phyloP scores from a whole-genome alignment of 2,113 vertebrate species.

The Micronycteris hirsuta region DNA sequence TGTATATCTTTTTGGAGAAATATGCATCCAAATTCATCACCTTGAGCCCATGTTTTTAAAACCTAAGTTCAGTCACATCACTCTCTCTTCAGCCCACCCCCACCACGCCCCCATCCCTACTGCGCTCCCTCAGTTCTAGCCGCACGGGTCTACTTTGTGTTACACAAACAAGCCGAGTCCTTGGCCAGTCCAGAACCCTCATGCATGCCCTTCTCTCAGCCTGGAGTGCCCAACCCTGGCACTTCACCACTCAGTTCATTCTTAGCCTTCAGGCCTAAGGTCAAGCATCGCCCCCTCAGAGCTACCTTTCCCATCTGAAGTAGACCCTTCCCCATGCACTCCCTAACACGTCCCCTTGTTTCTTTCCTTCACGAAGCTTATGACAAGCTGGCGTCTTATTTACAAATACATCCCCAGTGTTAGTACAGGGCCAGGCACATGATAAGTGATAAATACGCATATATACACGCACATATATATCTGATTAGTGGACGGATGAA shows the following conservation, averaged over 20 bases:
- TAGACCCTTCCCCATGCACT: background rate
- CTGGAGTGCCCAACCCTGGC: background rate
- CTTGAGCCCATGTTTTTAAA: background rate
- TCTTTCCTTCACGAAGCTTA: background rate
- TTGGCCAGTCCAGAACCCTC: background rate
- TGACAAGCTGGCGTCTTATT: background rate
- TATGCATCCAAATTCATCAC: background rate
- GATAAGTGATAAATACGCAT: background rate
- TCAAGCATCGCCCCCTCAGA: background rate
- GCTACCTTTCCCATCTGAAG: background rate
- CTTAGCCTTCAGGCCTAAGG: background rate
- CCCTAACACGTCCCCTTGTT: background rate
- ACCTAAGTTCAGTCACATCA: background rate
- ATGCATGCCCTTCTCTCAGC: background rate
- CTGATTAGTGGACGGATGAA: background rate
- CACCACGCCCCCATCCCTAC: background rate
- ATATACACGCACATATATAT: too few relatives aligned
- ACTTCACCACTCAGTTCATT: background rate
- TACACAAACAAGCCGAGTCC: background rate
- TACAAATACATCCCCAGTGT: background rate
- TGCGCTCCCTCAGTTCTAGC: background rate
- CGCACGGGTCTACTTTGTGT: background rate
- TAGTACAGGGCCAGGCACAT: background rate
- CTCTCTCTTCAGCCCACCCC: background rate
- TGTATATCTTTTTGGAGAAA: background rate